These are phyloP conservation scores for Cynopterus brachyotis DNA, from an alignment of 2,113 vertebrate species.

Conservation along the genomic window DNA sequence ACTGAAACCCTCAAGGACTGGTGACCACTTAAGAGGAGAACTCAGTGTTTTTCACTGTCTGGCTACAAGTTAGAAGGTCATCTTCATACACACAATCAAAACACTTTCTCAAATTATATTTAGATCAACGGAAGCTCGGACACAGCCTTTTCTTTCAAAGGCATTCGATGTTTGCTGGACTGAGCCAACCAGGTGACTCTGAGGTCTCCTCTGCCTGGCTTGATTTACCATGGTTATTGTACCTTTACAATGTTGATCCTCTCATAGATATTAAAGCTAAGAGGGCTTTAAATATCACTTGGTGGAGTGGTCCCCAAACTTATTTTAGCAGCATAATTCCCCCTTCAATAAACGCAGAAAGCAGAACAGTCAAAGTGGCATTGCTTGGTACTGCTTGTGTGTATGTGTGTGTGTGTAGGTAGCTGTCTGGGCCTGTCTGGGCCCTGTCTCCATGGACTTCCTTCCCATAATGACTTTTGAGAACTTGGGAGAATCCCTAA, in stretches of 20 bases:
- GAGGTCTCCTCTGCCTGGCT: background rate
- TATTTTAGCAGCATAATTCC: background rate
- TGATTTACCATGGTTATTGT: background rate
- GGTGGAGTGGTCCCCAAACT: background rate
- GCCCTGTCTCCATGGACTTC: background rate
- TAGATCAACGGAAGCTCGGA: background rate
- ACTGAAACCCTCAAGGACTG: background rate
- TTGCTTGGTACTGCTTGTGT: background rate
- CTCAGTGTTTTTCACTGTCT: background rate
- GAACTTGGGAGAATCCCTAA: background rate
- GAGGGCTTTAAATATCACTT: background rate
- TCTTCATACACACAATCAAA: background rate
- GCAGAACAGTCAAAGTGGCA: background rate
- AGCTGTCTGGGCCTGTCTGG: background rate
- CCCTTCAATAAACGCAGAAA: background rate
- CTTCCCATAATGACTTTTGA: constrained; percentile 7
- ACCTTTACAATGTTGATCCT: background rate
- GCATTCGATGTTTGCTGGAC: background rate
- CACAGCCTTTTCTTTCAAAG: background rate
- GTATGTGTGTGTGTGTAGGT: background rate
- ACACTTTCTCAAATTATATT: background rate
- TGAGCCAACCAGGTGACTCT: background rate
- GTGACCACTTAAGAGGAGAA: background rate
- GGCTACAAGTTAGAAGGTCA: background rate
- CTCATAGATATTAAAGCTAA: background rate